phyloP scores from a whole-genome alignment of 2,113 vertebrate genomes.

The Sylvietta virens region DNA sequence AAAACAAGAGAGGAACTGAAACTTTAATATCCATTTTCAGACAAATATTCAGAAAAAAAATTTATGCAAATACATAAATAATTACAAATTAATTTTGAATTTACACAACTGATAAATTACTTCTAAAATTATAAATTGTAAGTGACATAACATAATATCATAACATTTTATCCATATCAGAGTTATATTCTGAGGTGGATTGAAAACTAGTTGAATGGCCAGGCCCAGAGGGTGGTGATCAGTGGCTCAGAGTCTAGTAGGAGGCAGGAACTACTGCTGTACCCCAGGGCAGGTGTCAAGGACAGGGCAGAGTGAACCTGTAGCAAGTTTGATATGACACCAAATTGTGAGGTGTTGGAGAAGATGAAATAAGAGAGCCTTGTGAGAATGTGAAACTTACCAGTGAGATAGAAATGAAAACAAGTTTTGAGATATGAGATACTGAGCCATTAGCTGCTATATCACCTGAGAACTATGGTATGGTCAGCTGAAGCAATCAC shows the following conservation, averaged over 20 bases:
- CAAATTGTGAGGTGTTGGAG: too few relatives aligned
- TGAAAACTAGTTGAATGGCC: background rate
- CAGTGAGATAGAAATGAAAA: too few relatives aligned
- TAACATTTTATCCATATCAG: background rate
- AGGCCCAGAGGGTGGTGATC: background rate
- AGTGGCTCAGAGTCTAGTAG: rapidly evolving
- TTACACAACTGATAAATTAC: background rate
- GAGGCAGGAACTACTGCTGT: background rate
- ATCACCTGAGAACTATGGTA: too few relatives aligned
- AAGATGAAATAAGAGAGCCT: too few relatives aligned
- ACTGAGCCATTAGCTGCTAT: too few relatives aligned
- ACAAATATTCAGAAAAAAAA: background rate
- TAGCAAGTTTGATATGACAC: too few relatives aligned
- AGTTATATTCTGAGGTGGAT: background rate
- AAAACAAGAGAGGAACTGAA: background rate
- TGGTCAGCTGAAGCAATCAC: too few relatives aligned
- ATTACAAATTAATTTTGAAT: background rate
- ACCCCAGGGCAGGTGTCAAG: background rate
- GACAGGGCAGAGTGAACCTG: background rate
- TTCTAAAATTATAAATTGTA: background rate
- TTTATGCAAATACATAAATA: background rate
- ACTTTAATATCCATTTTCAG: background rate
- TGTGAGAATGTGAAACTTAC: too few relatives aligned
- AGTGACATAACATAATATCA: background rate
- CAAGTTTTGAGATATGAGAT: too few relatives aligned